These are phyloP conservation scores for Antheraea yamamai DNA, from an alignment of 2,888 invertebrate species.

Conservation along the genomic window DNA sequence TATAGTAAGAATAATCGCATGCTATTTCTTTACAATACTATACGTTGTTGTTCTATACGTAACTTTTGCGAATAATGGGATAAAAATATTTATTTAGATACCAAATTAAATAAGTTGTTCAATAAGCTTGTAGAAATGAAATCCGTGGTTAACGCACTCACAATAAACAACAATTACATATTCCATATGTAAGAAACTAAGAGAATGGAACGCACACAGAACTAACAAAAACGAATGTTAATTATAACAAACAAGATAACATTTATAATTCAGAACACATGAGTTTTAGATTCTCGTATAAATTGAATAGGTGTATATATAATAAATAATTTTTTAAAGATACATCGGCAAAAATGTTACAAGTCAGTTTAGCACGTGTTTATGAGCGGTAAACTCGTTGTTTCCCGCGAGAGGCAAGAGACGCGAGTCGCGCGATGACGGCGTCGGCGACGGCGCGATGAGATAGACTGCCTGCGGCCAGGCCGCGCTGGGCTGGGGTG, in stretches of 20 bases:
- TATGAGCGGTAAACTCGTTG: slow-evolving; percentile 55
- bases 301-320: neutral
- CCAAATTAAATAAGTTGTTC: neutral
- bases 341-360: neutral
- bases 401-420: slow-evolving; percentile 35
- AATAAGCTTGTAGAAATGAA: neutral
- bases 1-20: neutral
- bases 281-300: neutral
- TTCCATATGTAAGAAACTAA: neutral
- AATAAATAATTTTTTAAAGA: neutral
- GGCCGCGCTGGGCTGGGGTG: slow-evolving; percentile 40
- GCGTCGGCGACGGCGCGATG: slow-evolving; percentile 36
- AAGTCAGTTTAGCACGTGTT: slow-evolving; percentile 52
- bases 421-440: slow-evolving; percentile 33
- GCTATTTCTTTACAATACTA: neutral
- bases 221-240: neutral
- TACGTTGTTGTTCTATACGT: neutral
- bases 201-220: neutral
- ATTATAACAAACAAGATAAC: neutral
- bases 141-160: neutral
- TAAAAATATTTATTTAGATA: neutral
- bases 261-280: neutral
- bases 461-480: slow-evolving; percentile 44
- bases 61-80: neutral
- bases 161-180: slow-evolving; percentile 7